phyloP scores from a whole-genome alignment of 2,797 vertebrate species.

The Chaetodon trifasciatus region DNA sequence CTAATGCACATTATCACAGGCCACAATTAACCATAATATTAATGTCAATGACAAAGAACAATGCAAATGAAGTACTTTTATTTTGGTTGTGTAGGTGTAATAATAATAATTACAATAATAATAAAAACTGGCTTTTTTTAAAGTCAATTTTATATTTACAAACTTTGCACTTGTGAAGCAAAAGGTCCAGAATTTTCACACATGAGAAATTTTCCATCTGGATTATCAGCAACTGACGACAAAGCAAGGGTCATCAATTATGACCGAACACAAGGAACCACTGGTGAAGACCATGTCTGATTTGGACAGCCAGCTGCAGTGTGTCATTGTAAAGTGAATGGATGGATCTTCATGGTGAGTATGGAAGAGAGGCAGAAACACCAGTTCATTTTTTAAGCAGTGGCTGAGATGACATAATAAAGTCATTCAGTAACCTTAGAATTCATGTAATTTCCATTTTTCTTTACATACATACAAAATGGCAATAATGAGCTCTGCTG shows the following conservation, averaged over 20 bases:
- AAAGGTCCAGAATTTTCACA: slow-evolving; percentile 21
- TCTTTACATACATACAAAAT: slow-evolving; percentile 18
- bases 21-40: slow-evolving; percentile 4
- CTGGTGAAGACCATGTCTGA: slow-evolving; percentile 49
- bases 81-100: not conserved
- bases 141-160: not conserved
- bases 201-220: slow-evolving; percentile 29
- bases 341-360: slow-evolving; percentile 64
- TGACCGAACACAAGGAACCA: not conserved
- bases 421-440: not conserved
- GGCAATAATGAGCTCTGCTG: slow-evolving; percentile 1
- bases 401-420: not conserved
- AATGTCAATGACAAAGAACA: not conserved
- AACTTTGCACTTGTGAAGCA: slow-evolving; percentile 21
- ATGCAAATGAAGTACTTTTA: not conserved
- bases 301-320: not conserved
- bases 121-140: no score
- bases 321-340: not conserved
- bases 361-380: slow-evolving; percentile 34
- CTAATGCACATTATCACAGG: not conserved
- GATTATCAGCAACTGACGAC: slow-evolving; percentile 34
- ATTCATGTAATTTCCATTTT: not conserved
- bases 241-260: not conserved
- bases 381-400: not conserved
- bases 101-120: not conserved